Percentiles rank a stretch among this genome's conserved stretches.
These are phyloP conservation scores for Hyperoplus lanceolatus DNA, from an alignment of 2,797 vertebrate genomes.

Conservation along the genomic window DNA sequence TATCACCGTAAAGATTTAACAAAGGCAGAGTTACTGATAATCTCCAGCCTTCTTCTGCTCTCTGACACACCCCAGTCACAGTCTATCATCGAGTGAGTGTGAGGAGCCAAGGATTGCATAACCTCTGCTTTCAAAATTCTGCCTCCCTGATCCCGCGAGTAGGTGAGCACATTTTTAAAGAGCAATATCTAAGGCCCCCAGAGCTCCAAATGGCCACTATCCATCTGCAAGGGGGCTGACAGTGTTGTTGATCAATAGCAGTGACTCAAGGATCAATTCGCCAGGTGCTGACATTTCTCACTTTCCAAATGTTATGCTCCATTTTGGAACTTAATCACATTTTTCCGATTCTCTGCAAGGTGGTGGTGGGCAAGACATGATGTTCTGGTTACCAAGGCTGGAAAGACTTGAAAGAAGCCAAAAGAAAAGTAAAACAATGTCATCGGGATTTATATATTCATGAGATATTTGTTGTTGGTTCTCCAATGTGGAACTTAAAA, in stretches of 20 bases:
- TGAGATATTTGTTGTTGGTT: constrained; percentile 6
- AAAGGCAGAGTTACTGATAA: constrained; percentile 48
- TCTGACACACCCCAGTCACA: constrained; percentile 40
- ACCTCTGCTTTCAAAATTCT: no score
- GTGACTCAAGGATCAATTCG: constrained; percentile 55
- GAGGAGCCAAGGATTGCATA: no score
- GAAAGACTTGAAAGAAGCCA: constrained; percentile 10
- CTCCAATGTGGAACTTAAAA: not conserved
- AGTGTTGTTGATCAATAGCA: constrained; percentile 71
- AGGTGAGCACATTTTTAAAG: constrained; percentile 55
- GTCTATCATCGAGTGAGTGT: constrained; percentile 36
- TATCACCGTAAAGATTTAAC: constrained; percentile 38
- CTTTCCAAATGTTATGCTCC: constrained; percentile 53
- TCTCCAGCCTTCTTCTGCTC: constrained; percentile 31
- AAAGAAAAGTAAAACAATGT: not conserved
- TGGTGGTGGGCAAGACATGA: not conserved
- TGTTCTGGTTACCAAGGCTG: not conserved
- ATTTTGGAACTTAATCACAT: constrained; percentile 59
- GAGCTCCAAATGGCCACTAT: constrained; percentile 55
- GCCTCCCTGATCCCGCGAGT: constrained; percentile 27
- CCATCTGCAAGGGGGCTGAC: constrained; percentile 49
- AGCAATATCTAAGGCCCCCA: constrained; percentile 49
- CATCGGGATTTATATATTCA: constrained; percentile 23
- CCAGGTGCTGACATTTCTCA: constrained; percentile 60
- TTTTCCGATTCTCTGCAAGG: constrained; percentile 34